These are phyloP conservation scores for Drosophila equinoxialis DNA, from an alignment of 1,140 invertebrate species.

Conservation along the genomic window DNA sequence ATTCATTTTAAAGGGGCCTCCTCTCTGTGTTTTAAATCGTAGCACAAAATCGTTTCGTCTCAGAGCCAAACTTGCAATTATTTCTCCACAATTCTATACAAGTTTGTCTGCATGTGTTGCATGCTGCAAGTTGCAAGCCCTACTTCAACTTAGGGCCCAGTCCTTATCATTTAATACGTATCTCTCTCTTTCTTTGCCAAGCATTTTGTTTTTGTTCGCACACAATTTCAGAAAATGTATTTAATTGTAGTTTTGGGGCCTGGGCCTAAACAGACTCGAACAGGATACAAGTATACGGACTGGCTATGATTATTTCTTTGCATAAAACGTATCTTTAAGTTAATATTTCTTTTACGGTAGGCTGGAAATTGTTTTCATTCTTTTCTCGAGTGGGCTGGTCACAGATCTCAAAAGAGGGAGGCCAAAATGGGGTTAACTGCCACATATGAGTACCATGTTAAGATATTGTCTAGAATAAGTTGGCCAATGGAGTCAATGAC, in stretches of 20 bases:
- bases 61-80: slow-evolving; percentile 53
- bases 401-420: background rate
- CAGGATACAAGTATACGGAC: slow-evolving; percentile 37
- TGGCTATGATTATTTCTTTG: slow-evolving; percentile 51
- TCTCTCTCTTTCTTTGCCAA: slow-evolving; percentile 24
- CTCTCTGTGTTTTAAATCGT: slow-evolving; percentile 16
- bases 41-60: slow-evolving; percentile 21
- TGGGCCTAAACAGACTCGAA: slow-evolving; percentile 39
- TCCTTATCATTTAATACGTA: slow-evolving; percentile 62
- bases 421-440: background rate
- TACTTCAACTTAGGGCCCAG: slow-evolving; percentile 1
- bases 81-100: slow-evolving; percentile 11
- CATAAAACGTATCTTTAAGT: slow-evolving; percentile 52
- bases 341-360: slow-evolving; percentile 50
- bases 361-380: slow-evolving; percentile 26
- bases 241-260: slow-evolving; percentile 48
- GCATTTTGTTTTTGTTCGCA: slow-evolving; percentile 51
- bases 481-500: background rate
- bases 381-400: background rate
- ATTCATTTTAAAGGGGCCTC: slow-evolving; percentile 39
- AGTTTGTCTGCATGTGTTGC: slow-evolving; percentile 23
- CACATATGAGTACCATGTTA: background rate
- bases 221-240: slow-evolving; percentile 39
- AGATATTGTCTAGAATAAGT: background rate
- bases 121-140: slow-evolving; percentile 21